Base-by-base conservation (phyloP, 2,113 vertebrate species). In the Ia io region DNA sequence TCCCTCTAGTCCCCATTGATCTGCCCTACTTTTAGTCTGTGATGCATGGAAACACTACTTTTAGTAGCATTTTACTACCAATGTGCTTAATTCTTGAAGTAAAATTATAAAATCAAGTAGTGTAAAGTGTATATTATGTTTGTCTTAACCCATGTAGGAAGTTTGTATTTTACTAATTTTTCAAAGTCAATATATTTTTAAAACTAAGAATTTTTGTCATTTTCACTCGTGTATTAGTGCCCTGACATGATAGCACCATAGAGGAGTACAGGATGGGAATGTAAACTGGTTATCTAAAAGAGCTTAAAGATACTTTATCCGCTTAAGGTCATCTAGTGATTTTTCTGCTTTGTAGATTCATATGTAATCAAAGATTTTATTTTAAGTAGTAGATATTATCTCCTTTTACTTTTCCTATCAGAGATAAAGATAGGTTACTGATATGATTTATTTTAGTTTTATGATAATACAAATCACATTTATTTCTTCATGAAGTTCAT, bases 191-290 rank as follows among this genome's bases (percentile, higher is more conserved):
- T 49, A 61, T 5, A 85, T 93, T 91, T 95, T 42, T 70, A 88
- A 97, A 97, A 96, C 76, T 97, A 90, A 97, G 77, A 96, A 73
- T 73, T 86, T 65, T 94, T 90, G 91, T 95, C 96, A 87, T 95
- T 97, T 97, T 91, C 0, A 4, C 84, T 90, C 97, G 49, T 92
- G 35, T 86, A 78, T 97, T 73, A 28, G 70, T 23, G 42, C 49
- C 18, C 84, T 97, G 95, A 97, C 82, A 88, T 86, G 70, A 93
- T 88, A 94, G 69, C 89, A 86, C 18, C 6, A 0, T 61, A 89
- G 88, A 95, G 97, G 83, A 95, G 65, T 82, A 65, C 80, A 85
- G 42, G 73, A 76, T 67, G 47, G 86, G 84, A 96, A 95, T 97
- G 76, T 95, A 95, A 96, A 93, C 6, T 90, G 59, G 53, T 96